phyloP scores from a whole-genome alignment of 2,888 invertebrate genomes.

The Pollenia amentaria region DNA sequence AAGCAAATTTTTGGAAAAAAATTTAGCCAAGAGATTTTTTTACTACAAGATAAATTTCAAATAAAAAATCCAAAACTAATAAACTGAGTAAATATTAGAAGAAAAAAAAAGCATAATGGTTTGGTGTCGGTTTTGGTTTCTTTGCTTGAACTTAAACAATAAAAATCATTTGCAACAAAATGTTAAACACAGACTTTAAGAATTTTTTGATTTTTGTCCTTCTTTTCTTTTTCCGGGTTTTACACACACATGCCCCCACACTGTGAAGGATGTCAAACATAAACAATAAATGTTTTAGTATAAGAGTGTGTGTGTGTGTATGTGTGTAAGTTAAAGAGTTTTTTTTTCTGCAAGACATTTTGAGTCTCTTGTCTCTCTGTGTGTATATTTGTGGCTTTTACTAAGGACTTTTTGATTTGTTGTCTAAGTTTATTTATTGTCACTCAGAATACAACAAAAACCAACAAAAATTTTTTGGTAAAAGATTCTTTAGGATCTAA shows the following conservation, averaged over 20 bases:
- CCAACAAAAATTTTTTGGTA: conserved; percentile 4
- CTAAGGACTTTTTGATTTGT: conserved; percentile 74
- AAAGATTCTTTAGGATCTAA: conserved; percentile 45
- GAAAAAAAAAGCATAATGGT: conserved; percentile 27
- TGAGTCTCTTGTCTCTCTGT: conserved; percentile 34
- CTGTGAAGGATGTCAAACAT: not conserved
- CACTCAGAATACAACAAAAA: conserved; percentile 65
- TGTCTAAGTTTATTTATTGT: conserved; percentile 74
- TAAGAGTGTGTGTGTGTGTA: conserved; percentile 1
- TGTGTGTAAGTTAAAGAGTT: not conserved
- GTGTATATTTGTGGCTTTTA: conserved; percentile 64
- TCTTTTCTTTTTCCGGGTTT: not conserved
- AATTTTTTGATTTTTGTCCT: conserved; percentile 24
- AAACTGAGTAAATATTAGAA: conserved; percentile 20
- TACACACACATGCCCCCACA: not conserved
- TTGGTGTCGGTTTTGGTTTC: conserved; percentile 28
- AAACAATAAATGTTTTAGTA: conserved; percentile 18
- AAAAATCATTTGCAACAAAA: conserved; percentile 52
- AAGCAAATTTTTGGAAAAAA: conserved; percentile 27
- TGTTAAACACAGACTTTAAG: conserved; percentile 53
- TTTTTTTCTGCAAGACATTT: conserved; percentile 19
- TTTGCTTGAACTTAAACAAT: conserved; percentile 29
- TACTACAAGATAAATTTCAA: not conserved
- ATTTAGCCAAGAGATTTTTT: conserved; percentile 16
- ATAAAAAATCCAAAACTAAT: conserved; percentile 24